A percentile compares a stretch with the other conserved stretches of the same genome.
Evolutionary conservation across 2,797 vertebrate species (phyloP).

Genomic region (Chiroxiphia lanceolata): DNA sequence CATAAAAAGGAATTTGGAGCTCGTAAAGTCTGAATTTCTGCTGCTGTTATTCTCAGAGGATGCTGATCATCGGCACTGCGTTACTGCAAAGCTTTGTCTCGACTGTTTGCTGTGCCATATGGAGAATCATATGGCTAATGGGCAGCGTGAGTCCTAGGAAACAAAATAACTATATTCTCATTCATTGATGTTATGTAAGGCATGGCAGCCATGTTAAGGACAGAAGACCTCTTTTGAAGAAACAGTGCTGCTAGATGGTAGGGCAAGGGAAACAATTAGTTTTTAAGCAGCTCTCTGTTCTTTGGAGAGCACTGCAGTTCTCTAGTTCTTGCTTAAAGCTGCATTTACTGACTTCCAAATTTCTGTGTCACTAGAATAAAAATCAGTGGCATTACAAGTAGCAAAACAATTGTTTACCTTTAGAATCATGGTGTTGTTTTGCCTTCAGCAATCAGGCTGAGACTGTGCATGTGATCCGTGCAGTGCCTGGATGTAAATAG

Average conservation of each 20-base stretch:
- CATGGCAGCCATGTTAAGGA: slow-evolving; percentile 66
- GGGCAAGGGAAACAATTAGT: not conserved
- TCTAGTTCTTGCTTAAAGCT: not conserved
- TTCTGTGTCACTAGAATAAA: not conserved
- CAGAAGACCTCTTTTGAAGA: slow-evolving; percentile 50
- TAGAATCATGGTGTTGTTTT: not conserved
- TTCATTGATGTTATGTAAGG: slow-evolving; percentile 57
- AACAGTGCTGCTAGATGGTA: not conserved
- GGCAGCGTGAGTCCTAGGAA: not conserved
- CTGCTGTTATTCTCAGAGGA: not conserved
- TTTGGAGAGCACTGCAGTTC: not conserved
- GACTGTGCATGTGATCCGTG: not conserved
- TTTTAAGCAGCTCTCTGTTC: not conserved
- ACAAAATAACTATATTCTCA: slow-evolving; percentile 10
- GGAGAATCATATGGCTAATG: not conserved
- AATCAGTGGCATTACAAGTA: not conserved
- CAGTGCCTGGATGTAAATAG: not conserved
- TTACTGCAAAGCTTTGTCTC: slow-evolving; percentile 8
- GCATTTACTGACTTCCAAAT: not conserved
- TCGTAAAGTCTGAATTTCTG: not conserved
- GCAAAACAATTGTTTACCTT: not conserved
- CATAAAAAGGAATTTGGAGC: not conserved
- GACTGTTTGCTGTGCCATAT: not conserved
- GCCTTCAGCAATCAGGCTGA: not conserved
- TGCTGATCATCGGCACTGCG: not conserved